Evolutionary conservation across 1,140 invertebrate genomes (phyloP), one percentile per base, ranked within the genome.

Genomic region (Pseudomyrmex dendroicus): DNA sequence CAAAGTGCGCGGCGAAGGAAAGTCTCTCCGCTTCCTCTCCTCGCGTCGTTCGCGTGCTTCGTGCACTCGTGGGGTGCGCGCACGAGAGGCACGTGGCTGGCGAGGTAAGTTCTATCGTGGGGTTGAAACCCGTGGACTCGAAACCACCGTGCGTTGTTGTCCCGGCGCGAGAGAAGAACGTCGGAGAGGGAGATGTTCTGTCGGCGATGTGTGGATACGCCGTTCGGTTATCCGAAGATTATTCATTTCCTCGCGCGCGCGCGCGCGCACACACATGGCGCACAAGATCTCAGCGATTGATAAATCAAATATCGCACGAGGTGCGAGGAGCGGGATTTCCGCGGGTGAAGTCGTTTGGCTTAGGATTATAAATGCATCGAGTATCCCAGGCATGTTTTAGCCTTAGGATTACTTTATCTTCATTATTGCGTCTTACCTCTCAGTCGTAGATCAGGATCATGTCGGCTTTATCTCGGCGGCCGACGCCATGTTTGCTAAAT

Each of bases 1-100:
- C 91, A 91, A 92, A 92, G 89, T 85, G 82, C 83, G 77, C 67
- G 73, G 57, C 76, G 84, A 82, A 84, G 78, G 85, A 83, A 83
- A 84, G 17, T 35, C 66, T 78, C 74, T 25, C 1, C 12, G 52
- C 56, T 63, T 44, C 63, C 25, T 50, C 54, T 77, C 46, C n/a
- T 44, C 80, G 46, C 35, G 13, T 54, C n/a, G 62, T 72, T 83
- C 74, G 80, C 83, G 73, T 83, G 83, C 64, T 66, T 22, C 67
- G 72, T 59, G 63, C 84, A 84, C 73, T 74, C 67, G 68, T 88
- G 85, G 76, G 89, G 88, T 89, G 82, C 76, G 73, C 70, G 74
- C 74, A 64, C 82, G 70, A 73, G 77, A 56, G 57, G 86, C 57
- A 77, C 74, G 74, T 77, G 87, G 83, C 90, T 91, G 90, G 73